phyloP scores from a whole-genome alignment of 2,797 vertebrate species.

The Ficedula albicollis region DNA sequence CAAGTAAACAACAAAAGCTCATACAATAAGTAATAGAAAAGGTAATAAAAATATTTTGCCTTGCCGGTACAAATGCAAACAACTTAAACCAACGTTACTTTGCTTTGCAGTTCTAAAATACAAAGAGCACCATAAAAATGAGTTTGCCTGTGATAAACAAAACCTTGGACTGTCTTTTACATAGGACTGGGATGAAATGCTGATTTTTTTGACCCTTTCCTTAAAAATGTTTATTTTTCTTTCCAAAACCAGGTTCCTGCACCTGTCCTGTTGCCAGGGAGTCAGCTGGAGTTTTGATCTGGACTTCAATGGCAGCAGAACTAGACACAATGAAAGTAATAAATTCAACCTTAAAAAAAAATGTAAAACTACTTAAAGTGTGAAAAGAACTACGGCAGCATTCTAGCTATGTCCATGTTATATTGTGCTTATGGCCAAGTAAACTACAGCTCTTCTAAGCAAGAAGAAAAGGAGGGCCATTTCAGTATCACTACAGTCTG shows the following conservation, averaged over 20 bases:
- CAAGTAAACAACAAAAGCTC: conserved; percentile 86
- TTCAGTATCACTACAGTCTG: conserved; percentile 54
- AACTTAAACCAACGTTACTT: conserved; percentile 79
- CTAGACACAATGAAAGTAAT: conserved; percentile 27
- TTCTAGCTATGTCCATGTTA: conserved; percentile 45
- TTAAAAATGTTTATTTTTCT: conserved; percentile 14
- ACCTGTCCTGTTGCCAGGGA: conserved; percentile 14
- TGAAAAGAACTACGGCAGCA: conserved; percentile 53
- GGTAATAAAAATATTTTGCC: conserved; percentile 87
- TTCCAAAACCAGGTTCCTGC: not conserved
- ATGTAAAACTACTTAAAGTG: not conserved
- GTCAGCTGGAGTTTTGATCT: not conserved
- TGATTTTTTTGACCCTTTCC: conserved; percentile 54
- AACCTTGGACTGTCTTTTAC: conserved; percentile 71
- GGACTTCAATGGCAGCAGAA: conserved; percentile 41
- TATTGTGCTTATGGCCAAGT: conserved; percentile 75
- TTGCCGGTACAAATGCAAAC: conserved; percentile 85
- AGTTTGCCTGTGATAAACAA: conserved; percentile 75
- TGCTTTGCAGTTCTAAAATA: conserved; percentile 82
- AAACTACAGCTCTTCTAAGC: conserved; percentile 54
- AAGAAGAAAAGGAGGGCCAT: conserved; percentile 57
- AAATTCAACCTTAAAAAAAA: conserved; percentile 54
- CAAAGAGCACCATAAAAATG: conserved; percentile 83
- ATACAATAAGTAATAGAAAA: conserved; percentile 86
- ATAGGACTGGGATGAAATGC: conserved; percentile 75